phyloP scores from a whole-genome alignment of 30 jellyfish, hydroid and myxozoan species.

The Sanderia malayensis region DNA sequence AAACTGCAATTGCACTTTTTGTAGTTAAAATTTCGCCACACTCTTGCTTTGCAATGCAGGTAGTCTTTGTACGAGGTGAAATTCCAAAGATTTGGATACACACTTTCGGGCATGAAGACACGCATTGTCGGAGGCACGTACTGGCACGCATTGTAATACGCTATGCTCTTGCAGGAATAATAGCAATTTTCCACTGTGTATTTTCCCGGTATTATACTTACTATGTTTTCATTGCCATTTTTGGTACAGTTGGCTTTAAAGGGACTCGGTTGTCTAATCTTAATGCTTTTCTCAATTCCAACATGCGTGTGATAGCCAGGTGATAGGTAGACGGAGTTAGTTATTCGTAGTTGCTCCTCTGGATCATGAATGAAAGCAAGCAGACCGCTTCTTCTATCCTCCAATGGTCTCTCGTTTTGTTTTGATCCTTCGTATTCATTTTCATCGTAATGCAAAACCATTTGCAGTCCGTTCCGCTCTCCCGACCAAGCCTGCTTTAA shows the following conservation, averaged over 20 bases:
- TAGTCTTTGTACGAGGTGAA: background rate
- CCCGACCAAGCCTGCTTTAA: slow-evolving; percentile 23
- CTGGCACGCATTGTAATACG: background rate
- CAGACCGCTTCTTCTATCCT: slow-evolving; percentile 1
- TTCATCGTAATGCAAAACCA: slow-evolving; percentile 24
- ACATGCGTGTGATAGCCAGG: slow-evolving; percentile 19
- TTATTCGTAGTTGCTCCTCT: background rate
- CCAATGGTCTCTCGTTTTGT: background rate
- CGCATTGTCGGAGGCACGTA: background rate
- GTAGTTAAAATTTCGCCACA: background rate
- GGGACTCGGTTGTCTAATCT: background rate
- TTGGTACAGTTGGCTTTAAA: slow-evolving; percentile 2
- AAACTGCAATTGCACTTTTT: slow-evolving; percentile 24
- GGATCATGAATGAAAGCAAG: slow-evolving; percentile 10
- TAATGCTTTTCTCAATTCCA: background rate
- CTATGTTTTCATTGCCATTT: background rate
- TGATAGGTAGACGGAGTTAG: background rate
- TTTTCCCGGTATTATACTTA: background rate
- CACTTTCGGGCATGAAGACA: background rate
- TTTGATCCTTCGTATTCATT: background rate
- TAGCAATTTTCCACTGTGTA: slow-evolving; percentile 3
- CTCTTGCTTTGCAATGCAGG: background rate
- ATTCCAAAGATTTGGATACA: background rate
- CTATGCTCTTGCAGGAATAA: background rate
- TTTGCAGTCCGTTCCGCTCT: slow-evolving; percentile 13